Evolutionary conservation across 2,113 vertebrate species (phyloP).

Genomic region (Oryzias javanicus): DNA sequence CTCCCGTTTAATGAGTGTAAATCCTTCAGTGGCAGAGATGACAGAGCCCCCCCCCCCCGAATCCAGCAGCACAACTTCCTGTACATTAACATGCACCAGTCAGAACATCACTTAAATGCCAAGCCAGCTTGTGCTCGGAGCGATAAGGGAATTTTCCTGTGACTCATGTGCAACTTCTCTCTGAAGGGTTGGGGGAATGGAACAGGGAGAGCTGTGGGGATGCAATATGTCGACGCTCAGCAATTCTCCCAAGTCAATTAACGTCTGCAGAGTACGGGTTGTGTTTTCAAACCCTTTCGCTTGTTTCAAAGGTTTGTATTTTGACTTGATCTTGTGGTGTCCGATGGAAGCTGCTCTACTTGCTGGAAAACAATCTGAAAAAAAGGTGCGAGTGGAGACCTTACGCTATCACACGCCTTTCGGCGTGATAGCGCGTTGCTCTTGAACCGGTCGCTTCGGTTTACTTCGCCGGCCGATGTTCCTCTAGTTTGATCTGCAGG

Average conservation of each 20-base stretch:
- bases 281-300: conserved; percentile 55
- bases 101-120: conserved; percentile 51
- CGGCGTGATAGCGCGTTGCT: too few relatives aligned
- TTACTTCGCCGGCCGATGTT: conserved; percentile 62
- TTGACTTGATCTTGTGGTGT: conserved; percentile 20
- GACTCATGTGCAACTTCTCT: conserved; percentile 55
- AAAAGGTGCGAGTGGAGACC: too few relatives aligned
- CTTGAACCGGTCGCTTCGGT: conserved; percentile 53
- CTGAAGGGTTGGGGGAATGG: conserved; percentile 44
- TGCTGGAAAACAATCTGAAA: too few relatives aligned
- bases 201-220: conserved; percentile 37
- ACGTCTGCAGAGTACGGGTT: conserved; percentile 33
- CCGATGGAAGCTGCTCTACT: conserved; percentile 36
- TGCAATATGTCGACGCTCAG: conserved; percentile 51
- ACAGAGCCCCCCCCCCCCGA: conserved; percentile 21
- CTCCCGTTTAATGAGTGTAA: conserved; percentile 25
- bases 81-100: conserved; percentile 29
- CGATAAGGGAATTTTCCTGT: conserved; percentile 64
- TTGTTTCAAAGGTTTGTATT: conserved; percentile 24
- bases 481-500: conserved; percentile 67
- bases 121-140: conserved; percentile 47
- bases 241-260: conserved; percentile 33
- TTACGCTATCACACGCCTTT: too few relatives aligned
- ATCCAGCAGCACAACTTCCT: conserved; percentile 35
- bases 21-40: conserved; percentile 30